Percentiles rank a stretch among this genome's conserved stretches.
Conservation (phyloP, 1,140 invertebrate genomes). For the Laupala kohalensis region DNA sequence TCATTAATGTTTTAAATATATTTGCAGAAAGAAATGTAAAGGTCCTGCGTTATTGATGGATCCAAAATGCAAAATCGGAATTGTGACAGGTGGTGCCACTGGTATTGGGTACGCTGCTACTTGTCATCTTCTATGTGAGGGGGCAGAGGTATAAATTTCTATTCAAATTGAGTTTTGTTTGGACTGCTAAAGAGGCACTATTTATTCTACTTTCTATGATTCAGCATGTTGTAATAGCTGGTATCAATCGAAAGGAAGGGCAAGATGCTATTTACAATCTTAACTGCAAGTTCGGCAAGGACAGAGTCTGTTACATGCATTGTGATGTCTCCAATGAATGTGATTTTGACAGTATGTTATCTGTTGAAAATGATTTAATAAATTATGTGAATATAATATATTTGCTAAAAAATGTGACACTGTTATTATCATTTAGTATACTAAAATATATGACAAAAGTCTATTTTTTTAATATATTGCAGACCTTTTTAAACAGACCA, state of each 20-base stretch:
- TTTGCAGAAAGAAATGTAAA: background rate
- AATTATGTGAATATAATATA: background rate
- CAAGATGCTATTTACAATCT: background rate
- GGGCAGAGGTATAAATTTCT: background rate
- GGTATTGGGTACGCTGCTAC: background rate
- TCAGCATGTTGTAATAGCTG: background rate
- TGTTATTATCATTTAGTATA: no score
- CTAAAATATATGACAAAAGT: background rate
- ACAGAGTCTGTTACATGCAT: background rate
- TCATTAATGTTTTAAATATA: no score
- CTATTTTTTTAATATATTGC: background rate
- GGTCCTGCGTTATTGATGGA: background rate
- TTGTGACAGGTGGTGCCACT: background rate
- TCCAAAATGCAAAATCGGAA: background rate
- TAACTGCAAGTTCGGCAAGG: background rate
- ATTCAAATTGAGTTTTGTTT: background rate
- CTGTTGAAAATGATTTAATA: background rate
- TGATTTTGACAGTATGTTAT: background rate
- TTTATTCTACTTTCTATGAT: background rate
- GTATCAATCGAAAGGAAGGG: background rate
- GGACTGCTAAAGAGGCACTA: background rate
- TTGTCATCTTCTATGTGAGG: background rate
- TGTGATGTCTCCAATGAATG: background rate
- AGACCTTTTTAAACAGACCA: background rate
- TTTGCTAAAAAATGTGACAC: background rate